Evolutionary conservation across 2,797 vertebrate genomes (phyloP), one percentile per base, ranked within the genome.

Genomic region (Hoplostethus atlanticus): DNA sequence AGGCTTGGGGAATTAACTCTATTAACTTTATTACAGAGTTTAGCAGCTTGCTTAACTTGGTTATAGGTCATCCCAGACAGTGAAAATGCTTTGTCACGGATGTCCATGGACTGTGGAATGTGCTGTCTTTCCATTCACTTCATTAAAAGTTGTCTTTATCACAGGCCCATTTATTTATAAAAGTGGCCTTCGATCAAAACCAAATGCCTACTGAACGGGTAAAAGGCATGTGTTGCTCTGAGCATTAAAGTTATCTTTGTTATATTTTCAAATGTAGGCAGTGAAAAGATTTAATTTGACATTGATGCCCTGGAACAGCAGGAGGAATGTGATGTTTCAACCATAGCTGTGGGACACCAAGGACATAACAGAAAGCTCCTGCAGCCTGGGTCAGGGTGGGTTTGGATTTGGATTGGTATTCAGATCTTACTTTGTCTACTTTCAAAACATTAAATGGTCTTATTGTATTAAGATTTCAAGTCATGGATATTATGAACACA

Each of bases 351-450:
- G 59, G 31, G 46, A 54, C 63, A 51, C 11, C 1, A n/a, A 62
- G 76, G 58, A 64, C 69, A 59, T 1, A 71, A 64, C 68, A 65
- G 21, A 55, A 16, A 31, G n/a, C 53, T 68, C 57, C 17, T 28
- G 34, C 12, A 25, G 30, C 31, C 69, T 50, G 42, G 17, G 6
- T 65, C 16, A 5, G 17, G 38, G 2, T 16, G 21, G 13, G 34
- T 48, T 28, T 28, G 28, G 28, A 28, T 28, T 28, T 28, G 28
- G 28, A 28, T 28, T 28, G 28, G 28, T 28, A 28, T 2, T 2
- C 2, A 28, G 3, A 21, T 21, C 21, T 21, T 21, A 21, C 21
- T 21, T 21, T 46, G 52, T 76, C 55, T 25, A 5, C 62, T 25
- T 28, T 30, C 16, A 25, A 42, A 56, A 6, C 28, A 28, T 28